Conservation (phyloP, 2,888 invertebrate species). For the Diploptera punctata region DNA sequence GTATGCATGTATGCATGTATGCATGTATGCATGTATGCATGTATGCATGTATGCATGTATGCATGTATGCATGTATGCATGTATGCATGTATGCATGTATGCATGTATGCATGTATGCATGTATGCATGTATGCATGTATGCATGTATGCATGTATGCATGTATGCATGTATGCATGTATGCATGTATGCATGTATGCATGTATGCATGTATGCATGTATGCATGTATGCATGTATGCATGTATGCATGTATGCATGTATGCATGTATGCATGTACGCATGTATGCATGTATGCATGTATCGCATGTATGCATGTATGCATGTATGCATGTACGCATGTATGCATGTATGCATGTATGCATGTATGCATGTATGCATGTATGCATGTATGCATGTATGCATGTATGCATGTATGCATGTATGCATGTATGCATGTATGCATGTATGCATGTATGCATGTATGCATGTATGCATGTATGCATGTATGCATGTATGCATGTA, state of each 20-base stretch:
- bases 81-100: no score
- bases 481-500: neutral
- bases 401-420: neutral
- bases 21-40: no score
- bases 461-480: neutral
- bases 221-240: no score
- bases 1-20: neutral
- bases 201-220: no score
- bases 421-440: neutral
- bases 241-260: no score
- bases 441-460: neutral
- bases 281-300: no score
- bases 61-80: no score
- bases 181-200: no score
- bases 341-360: neutral
- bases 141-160: neutral
- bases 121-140: neutral
- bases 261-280: neutral
- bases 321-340: neutral
- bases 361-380: neutral
- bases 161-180: neutral
- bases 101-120: neutral
- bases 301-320: no score
- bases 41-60: no score
- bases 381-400: neutral